Base-by-base conservation (phyloP, 2,113 vertebrate genomes). In the Podarcis raffonei region DNA sequence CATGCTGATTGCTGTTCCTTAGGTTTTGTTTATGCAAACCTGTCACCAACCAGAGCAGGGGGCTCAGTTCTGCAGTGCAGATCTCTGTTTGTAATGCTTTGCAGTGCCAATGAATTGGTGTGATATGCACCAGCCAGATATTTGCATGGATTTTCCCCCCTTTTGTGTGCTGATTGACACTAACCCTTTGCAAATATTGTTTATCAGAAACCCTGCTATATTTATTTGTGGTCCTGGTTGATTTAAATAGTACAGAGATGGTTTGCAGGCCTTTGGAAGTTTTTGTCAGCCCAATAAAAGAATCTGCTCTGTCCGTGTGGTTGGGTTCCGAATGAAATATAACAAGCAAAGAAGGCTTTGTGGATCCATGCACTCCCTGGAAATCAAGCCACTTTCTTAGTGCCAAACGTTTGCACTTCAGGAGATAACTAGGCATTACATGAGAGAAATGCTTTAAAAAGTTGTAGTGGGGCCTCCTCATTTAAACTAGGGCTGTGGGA, bases 11-110 rank as follows among this genome's bases (percentile, higher is more conserved):
- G 68, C 87, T 0, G 0, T 79, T 88, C 83, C 88, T 92, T 78
- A 53, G 77, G 80, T 68, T 96, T 93, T 95, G 89, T 93, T 59
- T 95, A 94, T 86, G 91, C 86, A 95, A 95, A 95, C 35, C 16
- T 13, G 30, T 3, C 16, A 88, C 32, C 81, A 91, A 81, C 71
- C 80, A 30, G 69, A 6, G 9, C 27, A 37, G 23, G 89, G 89
- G 90, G 85, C 72, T 87, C 66, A 81, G 86, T 78, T 94, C 86
- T 77, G 27, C 6, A 15, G 82, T 89, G 87, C 78, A 42, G 72
- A 91, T 81, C 89, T 93, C 81, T 15, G 15, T 62, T 37, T 79
- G n/a, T 75, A 82, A 80, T 23, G n/a, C 37, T 87, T 22, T 76
- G 35, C 57, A 37, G 57, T 88, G 68, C 35, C 74, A 72, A 1